phyloP scores from a whole-genome alignment of 2,888 invertebrate genomes.

The Malachius bipustulatus region DNA sequence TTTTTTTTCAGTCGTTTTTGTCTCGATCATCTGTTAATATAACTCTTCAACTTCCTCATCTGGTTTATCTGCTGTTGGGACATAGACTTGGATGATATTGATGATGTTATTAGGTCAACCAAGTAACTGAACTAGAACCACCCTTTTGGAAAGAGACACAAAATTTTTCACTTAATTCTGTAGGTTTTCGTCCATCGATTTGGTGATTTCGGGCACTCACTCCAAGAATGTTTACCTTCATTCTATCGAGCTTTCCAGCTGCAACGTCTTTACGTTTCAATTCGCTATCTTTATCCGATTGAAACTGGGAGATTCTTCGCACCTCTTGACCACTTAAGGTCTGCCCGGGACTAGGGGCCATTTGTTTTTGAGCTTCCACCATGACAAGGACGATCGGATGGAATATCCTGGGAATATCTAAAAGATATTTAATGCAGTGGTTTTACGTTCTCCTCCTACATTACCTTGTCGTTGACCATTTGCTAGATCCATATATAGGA shows the following conservation, averaged over 20 bases:
- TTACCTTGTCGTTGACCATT: constrained; percentile 2
- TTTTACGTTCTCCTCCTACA: constrained; percentile 1
- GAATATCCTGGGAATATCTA: constrained; percentile 1
- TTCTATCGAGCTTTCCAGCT: constrained; percentile 1
- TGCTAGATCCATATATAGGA: background rate
- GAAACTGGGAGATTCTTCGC: constrained; percentile 3
- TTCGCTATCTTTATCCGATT: constrained; percentile 1
- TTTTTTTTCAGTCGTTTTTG: too few species aligned
- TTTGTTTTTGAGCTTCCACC: constrained; percentile 16
- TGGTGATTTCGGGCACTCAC: constrained; percentile 2
- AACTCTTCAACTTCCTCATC: background rate
- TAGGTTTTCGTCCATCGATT: constrained; percentile 2
- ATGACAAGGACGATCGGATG: constrained; percentile 11
- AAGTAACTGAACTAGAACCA: background rate
- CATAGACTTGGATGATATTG: constrained; percentile 3
- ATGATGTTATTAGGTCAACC: constrained; percentile 1
- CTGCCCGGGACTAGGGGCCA: constrained; percentile 1
- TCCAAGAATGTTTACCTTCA: constrained; percentile 3
- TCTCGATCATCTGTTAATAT: background rate
- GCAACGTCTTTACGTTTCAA: constrained; percentile 3
- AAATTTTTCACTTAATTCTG: background rate
- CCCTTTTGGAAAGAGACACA: constrained; percentile 1
- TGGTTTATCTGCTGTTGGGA: constrained; percentile 3
- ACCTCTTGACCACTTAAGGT: constrained; percentile 3
- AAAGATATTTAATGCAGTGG: background rate